Percentiles rank a stretch among this genome's conserved stretches.
phyloP scores from a whole-genome alignment of 2,113 vertebrate genomes.

The Callipepla squamata region DNA sequence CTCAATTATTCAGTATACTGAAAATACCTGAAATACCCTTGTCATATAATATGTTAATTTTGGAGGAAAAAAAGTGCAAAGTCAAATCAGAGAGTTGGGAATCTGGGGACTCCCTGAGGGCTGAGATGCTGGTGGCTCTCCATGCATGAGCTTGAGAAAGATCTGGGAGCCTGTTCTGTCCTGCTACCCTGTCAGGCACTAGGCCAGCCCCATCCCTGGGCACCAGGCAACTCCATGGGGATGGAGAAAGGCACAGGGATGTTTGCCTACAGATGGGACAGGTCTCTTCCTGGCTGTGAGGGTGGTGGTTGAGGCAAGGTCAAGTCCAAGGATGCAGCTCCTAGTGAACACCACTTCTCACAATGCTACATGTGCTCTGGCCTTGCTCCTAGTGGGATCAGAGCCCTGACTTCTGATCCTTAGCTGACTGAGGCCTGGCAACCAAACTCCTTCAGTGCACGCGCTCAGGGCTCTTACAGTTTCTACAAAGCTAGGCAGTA shows the following conservation, averaged over 20 bases:
- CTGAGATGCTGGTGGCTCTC: too few relatives aligned
- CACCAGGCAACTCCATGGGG: neutral
- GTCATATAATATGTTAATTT: neutral
- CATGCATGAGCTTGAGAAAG: fast-evolving
- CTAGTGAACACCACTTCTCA: fast-evolving
- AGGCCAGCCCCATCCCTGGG: neutral
- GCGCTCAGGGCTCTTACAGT: fast-evolving
- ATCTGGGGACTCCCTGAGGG: fast-evolving
- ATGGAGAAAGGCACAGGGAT: neutral
- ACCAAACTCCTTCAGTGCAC: fast-evolving
- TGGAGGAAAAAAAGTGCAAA: fast-evolving
- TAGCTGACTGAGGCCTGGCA: fast-evolving
- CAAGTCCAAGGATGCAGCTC: fast-evolving
- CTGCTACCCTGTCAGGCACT: fast-evolving
- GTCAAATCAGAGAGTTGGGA: fast-evolving
- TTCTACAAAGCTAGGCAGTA: neutral
- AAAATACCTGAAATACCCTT: neutral
- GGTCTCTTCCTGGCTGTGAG: neutral
- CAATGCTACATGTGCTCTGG: neutral
- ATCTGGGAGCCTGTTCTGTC: fast-evolving
- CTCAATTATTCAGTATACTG: neutral
- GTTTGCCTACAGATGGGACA: fast-evolving
- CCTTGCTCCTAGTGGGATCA: fast-evolving
- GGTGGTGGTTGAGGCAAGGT: fast-evolving
- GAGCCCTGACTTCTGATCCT: fast-evolving